Base-by-base conservation (phyloP, 2,113 vertebrate species). In the Chrysochloris asiatica region DNA sequence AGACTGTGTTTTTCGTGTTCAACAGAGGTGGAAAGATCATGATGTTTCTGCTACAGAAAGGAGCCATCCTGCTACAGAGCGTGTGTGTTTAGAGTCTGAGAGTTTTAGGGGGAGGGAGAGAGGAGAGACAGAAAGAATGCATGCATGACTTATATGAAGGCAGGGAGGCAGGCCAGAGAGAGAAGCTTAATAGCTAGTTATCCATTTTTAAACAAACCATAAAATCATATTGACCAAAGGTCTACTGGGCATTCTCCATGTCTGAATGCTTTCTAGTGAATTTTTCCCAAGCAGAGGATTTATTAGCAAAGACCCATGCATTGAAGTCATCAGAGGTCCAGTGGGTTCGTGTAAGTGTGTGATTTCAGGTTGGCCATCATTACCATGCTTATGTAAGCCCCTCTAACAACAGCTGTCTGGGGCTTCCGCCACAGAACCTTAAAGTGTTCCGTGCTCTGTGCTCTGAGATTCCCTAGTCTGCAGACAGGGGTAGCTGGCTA, bases 161-260 rank as follows among this genome's bases (percentile, higher is more conserved):
- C 92, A 72, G 86, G 90, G 52, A 94, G 11, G 56, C 80, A 38
- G 67, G 81, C 82, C 67, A 50, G 88, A 6, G 72, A 92, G 87
- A 90, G 86, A 83, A 26, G 90, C 88, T 95, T 88, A 87, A 88
- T 56, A 87, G 89, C 47, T 95, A 81, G 95, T 96, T 33, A 85
- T 94, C 88, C 59, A 8, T 96, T 97, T 95, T 88, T 83, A 96
- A 97, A 92, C 85, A 96, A 97, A 93, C 91, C 95, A 65, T 95
- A 96, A 97, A 97, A 92, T 93, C 93, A 71, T 77, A 90, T 87
- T 97, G 95, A 97, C 96, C 93, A 84, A 94, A 93, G 94, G 83
- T 78, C 95, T 95, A 48, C 61, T 91, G 96, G 96, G 89, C 83
- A 33, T 93, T 93, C 84, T 96, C 87, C 84, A 59, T 48, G 41